Base-by-base conservation (phyloP, 2,888 invertebrate genomes). In the Tetragonula carbonaria region DNA sequence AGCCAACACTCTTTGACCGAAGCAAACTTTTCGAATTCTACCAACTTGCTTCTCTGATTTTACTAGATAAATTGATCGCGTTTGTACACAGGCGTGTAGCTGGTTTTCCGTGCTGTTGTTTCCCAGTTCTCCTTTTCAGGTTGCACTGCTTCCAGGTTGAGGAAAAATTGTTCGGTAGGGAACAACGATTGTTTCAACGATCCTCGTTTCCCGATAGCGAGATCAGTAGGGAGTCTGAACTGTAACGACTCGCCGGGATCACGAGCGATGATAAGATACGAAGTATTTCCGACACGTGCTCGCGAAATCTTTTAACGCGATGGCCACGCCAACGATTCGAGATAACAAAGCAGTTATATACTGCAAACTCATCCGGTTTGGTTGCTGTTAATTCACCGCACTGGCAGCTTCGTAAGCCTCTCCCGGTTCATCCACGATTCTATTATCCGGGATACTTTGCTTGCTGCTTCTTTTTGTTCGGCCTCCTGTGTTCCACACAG, bases 161-260 rank as follows among this genome's bases (percentile, higher is more conserved):
- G 59, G 65, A 79, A 74, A 80, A 87, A 84, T 87, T 63, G 63
- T 75, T 79, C 28, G 28, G 28, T 38, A 57, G n/a, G 67, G 38
- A 76, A 82, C 45, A 33, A 33, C 33, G 76, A 68, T 70, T 38
- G 81, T 78, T 71, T 77, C 68, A 28, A 65, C 62, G 74, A 73
- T 18, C 38, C 77, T 73, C 76, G 74, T 86, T 75, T 83, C 74
- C 21, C 21, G 14, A 75, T 63, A 33, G n/a, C 72, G 68, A 57
- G 77, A 81, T 86, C 77, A 28, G 59, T 53, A 73, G 23, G 63
- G 74, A 80, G 83, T 86, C 81, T 87, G 86, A 89, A 90, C 81
- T 86, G 81, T 85, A 88, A 91, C 88, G 86, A 86, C 85, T 90
- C 83, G 73, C 87, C 85, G 84, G 82, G 81, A 86, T 87, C 79